Conservation (phyloP, 2,888 invertebrate genomes). For the Pilophorus perplexus region DNA sequence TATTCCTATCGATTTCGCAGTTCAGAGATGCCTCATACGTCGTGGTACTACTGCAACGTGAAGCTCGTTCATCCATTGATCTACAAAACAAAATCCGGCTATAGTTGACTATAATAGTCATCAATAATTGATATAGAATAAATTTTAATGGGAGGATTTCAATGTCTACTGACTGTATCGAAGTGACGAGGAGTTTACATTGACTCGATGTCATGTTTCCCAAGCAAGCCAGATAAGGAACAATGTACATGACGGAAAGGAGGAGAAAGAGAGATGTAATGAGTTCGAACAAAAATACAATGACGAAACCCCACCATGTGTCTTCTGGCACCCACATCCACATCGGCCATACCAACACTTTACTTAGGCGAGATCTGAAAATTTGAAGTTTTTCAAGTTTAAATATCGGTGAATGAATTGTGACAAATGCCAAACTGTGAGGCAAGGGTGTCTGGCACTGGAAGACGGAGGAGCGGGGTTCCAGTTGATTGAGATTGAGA, state of each 20-base stretch:
- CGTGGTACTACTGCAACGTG: too few species aligned
- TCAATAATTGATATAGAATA: too few species aligned
- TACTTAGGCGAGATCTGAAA: constrained; percentile 6
- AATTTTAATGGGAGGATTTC: too few species aligned
- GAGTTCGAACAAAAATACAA: constrained; percentile 9
- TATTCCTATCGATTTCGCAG: constrained; percentile 5
- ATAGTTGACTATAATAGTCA: too few species aligned
- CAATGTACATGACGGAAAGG: constrained; percentile 4
- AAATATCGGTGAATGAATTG: too few species aligned
- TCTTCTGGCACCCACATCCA: constrained; percentile 13
- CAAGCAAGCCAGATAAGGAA: constrained; percentile 15
- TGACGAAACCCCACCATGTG: constrained; percentile 22
- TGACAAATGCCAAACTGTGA: too few species aligned
- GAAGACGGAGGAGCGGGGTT: too few species aligned
- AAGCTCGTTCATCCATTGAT: not conserved
- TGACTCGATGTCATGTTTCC: constrained; percentile 6
- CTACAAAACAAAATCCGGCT: not conserved
- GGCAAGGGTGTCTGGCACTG: too few species aligned
- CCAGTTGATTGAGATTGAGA: too few species aligned
- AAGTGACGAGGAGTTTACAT: constrained; percentile 5
- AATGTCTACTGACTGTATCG: too few species aligned
- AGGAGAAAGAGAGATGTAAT: constrained; percentile 9
- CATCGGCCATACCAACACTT: constrained; percentile 29
- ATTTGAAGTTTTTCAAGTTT: too few species aligned
- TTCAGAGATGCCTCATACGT: constrained; percentile 3